Conservation (phyloP, 2,797 vertebrate species). For the Pelobates cultripes region DNA sequence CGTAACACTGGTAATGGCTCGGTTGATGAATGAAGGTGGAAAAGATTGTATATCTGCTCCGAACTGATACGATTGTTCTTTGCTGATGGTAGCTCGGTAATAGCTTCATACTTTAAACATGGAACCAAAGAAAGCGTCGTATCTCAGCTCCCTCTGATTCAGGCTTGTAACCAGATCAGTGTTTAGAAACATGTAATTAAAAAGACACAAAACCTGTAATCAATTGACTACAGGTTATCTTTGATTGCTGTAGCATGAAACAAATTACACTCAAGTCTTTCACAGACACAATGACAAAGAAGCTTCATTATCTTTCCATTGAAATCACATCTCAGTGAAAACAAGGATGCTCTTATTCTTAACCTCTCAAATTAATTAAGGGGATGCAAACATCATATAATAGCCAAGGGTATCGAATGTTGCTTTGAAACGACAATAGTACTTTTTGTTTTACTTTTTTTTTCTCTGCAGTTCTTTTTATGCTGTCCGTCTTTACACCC, state of each 20-base stretch:
- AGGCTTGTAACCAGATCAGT: slow-evolving; percentile 69
- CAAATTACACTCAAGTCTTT: slow-evolving; percentile 73
- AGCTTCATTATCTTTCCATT: slow-evolving; percentile 67
- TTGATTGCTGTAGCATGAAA: slow-evolving; percentile 74
- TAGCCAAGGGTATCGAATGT: slow-evolving; percentile 69
- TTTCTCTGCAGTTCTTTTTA: slow-evolving; percentile 59
- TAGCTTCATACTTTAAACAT: slow-evolving; percentile 68
- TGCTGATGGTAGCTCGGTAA: slow-evolving; percentile 60
- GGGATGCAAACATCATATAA: slow-evolving; percentile 72
- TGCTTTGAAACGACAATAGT: slow-evolving; percentile 58
- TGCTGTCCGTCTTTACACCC: slow-evolving; percentile 72
- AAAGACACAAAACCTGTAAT: slow-evolving; percentile 75
- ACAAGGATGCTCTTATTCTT: slow-evolving; percentile 75
- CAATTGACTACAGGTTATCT: slow-evolving; percentile 75
- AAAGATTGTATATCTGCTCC: slow-evolving; percentile 55
- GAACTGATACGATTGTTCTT: slow-evolving; percentile 63
- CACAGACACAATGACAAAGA: slow-evolving; percentile 64
- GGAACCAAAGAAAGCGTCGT: slow-evolving; percentile 61
- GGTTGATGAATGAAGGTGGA: slow-evolving; percentile 52
- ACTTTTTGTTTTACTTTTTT: slow-evolving; percentile 9
- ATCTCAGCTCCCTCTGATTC: slow-evolving; percentile 64
- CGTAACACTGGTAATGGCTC: slow-evolving; percentile 50
- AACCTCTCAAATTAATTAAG: slow-evolving; percentile 76
- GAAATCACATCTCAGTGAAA: slow-evolving; percentile 69
- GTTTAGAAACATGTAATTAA: slow-evolving; percentile 78